Base-by-base conservation (phyloP, 2,797 vertebrate genomes). In the Yasuhikotakia modesta region DNA sequence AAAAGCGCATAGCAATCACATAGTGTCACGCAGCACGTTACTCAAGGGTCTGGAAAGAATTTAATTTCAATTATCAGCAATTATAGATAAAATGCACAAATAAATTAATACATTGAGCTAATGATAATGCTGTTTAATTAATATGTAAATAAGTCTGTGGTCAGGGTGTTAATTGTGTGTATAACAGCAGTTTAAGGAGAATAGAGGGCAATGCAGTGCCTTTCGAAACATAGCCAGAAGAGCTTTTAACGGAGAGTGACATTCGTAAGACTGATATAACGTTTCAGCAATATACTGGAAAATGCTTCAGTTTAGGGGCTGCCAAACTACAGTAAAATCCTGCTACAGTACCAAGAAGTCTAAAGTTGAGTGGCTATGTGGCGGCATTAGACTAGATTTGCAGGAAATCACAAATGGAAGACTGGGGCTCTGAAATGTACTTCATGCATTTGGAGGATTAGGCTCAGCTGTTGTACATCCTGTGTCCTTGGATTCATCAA, bases 391-490 rank as follows among this genome's bases (percentile, higher is more conserved):
- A 84, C 86, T 86, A 85, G 74, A 76, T 83, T 85, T 81, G 85
- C 85, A 86, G 85, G 87, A 88, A 89, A 90, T 84, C 82, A 86
- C 88, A 90, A 89, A 89, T 90, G 86, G 84, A 81, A 85, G 65
- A 72, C 22, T 21, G 60, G 27, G 48, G 72, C 55, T 32, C 53
- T 72, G 81, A 90, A 92, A 90, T 90, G 87, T 89, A 91, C 92
- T 92, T 92, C 92, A 92, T 89, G 88, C 82, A 92, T 91, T 92
- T 91, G 88, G 87, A 89, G 89, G 91, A 91, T 90, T 90, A 76
- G 64, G 39, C 35, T 68, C 3, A 21, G 35, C 21, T 0, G n/a
- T 68, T 60, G 55, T 60, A 48, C 57, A 60, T 77, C 39, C 57
- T 69, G 24, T 4, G 11, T 10, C 24, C 22, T 21, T 63, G 60